These are phyloP conservation scores for Cheiracanthium punctorium DNA, from an alignment of 2,888 invertebrate species.

Conservation along the genomic window DNA sequence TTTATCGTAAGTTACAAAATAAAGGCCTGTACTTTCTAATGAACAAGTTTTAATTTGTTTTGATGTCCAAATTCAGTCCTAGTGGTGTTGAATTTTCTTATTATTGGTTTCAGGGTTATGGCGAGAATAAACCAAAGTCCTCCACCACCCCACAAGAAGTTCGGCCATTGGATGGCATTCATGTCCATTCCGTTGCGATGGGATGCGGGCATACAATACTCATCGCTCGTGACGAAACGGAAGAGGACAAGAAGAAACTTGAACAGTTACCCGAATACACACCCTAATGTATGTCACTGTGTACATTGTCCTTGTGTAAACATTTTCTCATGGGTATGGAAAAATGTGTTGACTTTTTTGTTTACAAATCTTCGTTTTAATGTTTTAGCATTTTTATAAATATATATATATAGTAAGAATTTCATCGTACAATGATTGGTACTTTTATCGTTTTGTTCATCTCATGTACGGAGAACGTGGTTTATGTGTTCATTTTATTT, in stretches of 20 bases:
- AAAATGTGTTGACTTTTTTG: background rate
- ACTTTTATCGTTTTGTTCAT: background rate
- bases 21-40: too few relatives aligned
- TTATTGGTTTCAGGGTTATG: conserved; percentile 92
- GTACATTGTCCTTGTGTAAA: conserved; percentile 13
- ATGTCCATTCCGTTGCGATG: conserved; percentile 87
- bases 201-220: conserved; percentile 90
- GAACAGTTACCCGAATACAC: conserved; percentile 79
- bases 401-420: background rate
- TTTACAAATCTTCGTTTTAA: background rate
- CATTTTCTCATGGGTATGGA: conserved; percentile 36
- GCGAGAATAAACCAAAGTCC: conserved; percentile 88
- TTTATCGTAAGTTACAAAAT: too few relatives aligned
- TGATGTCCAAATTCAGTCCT: too few relatives aligned
- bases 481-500: background rate
- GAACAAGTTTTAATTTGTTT: too few relatives aligned
- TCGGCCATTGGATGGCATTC: conserved; percentile 81
- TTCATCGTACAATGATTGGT: background rate
- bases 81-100: too few relatives aligned
- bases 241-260: conserved; percentile 81
- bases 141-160: conserved; percentile 92
- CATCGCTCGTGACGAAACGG: conserved; percentile 81
- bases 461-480: background rate
- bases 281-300: conserved; percentile 28
- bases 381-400: background rate